Percentiles rank a stretch among this genome's conserved stretches.
Conservation (phyloP, 2,113 vertebrate species). For the Lycaon pictus region DNA sequence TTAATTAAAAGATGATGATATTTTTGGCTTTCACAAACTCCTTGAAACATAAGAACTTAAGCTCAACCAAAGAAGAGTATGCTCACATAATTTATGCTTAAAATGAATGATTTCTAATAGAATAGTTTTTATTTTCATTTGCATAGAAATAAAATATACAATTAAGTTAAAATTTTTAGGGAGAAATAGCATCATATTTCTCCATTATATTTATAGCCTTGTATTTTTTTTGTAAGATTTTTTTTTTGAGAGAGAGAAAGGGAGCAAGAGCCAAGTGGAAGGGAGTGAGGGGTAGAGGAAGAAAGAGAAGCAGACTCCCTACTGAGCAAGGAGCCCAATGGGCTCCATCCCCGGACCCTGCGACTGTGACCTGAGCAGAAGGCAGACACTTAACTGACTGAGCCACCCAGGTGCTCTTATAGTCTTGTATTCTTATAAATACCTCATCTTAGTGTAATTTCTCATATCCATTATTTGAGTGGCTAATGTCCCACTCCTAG, state of each 20-base stretch:
- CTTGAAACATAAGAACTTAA: conserved; percentile 34
- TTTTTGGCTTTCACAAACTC: not conserved
- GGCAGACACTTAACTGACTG: not conserved
- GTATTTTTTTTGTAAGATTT: not conserved
- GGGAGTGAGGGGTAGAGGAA: not conserved
- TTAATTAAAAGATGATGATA: not conserved
- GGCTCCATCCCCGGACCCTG: not conserved
- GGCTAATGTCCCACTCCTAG: not conserved
- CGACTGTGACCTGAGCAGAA: not conserved
- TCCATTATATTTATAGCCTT: conserved; percentile 18
- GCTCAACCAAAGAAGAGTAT: not conserved
- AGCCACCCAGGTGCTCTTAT: not conserved
- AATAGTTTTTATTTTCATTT: not conserved
- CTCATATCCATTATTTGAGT: not conserved
- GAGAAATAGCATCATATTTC: conserved; percentile 25
- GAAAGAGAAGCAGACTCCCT: not conserved
- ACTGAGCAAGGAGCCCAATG: not conserved
- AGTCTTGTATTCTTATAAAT: not conserved
- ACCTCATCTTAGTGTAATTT: not conserved
- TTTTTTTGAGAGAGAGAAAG: not conserved
- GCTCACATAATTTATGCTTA: not conserved
- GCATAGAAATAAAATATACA: not conserved
- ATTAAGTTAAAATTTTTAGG: conserved; percentile 3
- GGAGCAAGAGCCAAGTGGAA: rapidly evolving
- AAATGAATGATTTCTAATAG: conserved; percentile 12